Evolutionary conservation across 2,113 vertebrate genomes (phyloP), one percentile per base, ranked within the genome.

Genomic region (Orthochromis malagaraziensis): DNA sequence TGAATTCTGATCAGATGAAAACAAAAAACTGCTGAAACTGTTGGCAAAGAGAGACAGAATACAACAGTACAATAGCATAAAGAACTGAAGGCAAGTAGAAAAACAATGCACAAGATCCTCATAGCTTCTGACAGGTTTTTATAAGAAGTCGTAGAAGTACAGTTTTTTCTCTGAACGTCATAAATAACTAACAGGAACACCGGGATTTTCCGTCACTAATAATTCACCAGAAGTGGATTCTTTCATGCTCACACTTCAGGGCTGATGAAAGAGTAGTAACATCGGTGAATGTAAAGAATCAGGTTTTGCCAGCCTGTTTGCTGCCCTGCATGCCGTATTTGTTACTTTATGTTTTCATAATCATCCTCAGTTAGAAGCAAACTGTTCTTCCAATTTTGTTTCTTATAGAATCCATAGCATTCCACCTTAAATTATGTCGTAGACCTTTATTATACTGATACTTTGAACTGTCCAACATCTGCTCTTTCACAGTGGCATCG

Each of bases 81-180:
- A 55, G 53, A 55, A 3, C 53, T 12, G 53, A 24, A 55, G 10
- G 11, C 7, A 55, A 12, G 53, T 12, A 29, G 21, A 26, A 57
- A 57, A 57, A 14, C 54, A 26, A 26, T 16, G 55, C 24, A 57
- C 6, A 2, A 16, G 4, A 58, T 29, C 24, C 3, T 17, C 26
- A 58, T 29, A 29, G 24, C 55, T 29, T 8, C 55, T 8, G 2
- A 26, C 21, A 6, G 26, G 14, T 6, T 70, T 70, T 70, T 40
- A 38, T 8, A 0, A 68, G 33, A 68, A 70, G n/a, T 21, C 0
- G 7, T 63, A 21, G 2, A 70, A 1, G 63, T 21, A 4, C 2
- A 42, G 38, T 26, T 3, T 42, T 42, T 70, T 70, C 38, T 70
- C 11, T 21, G 19, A 68, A 40, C 11, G 1, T 13, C 33, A 68